Base-by-base conservation (phyloP, 2,113 vertebrate species). In the Nesogale talazaci region DNA sequence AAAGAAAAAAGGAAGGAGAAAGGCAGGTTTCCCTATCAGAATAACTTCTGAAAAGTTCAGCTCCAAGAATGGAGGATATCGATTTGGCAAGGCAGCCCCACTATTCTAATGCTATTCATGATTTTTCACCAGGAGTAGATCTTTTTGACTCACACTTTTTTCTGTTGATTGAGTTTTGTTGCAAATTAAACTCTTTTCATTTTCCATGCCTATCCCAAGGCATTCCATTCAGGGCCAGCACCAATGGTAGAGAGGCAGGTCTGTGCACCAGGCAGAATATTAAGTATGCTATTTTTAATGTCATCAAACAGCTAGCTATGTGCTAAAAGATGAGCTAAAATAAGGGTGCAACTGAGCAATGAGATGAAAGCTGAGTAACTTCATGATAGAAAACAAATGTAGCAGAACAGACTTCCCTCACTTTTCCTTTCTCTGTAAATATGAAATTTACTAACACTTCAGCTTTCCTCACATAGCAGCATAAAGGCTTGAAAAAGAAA, bases 371-470 rank as follows among this genome's bases (percentile, higher is more conserved):
- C 34, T 29, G 70, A 89, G 72, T 38, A 10, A 31, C 27, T 42
- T 80, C 75, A 77, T 77, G 88, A 72, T 23, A 75, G 63, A 74
- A 89, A 89, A 86, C 38, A 82, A 92, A 91, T 56, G 75, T 34
- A 57, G 34, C 29, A 74, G 65, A 87, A 70, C 36, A 90, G 86
- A 42, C 27, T 40, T 86, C 34, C 9, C 52, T 75, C 86, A 74
- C 57, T 52, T 61, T 52, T 72, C 63, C 56, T 83, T 86, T 86
- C 56, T 83, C 46, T 75, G 65, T 93, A 42, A 92, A 92, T n/a
- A 87, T 14, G 20, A 95, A 97, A 96, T 93, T 70, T 79, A 72
- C 94, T 93, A 89, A 46, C 25, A 29, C 94, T 95, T 96, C 40
- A 46, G 38, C 82, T 95, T 91, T 20, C 42, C 70, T 6, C 14